Percentiles rank a stretch among this genome's conserved stretches.
Evolutionary conservation across 64 coral and sea anemone species (phyloP).

Genomic region (Trachythela sp.): DNA sequence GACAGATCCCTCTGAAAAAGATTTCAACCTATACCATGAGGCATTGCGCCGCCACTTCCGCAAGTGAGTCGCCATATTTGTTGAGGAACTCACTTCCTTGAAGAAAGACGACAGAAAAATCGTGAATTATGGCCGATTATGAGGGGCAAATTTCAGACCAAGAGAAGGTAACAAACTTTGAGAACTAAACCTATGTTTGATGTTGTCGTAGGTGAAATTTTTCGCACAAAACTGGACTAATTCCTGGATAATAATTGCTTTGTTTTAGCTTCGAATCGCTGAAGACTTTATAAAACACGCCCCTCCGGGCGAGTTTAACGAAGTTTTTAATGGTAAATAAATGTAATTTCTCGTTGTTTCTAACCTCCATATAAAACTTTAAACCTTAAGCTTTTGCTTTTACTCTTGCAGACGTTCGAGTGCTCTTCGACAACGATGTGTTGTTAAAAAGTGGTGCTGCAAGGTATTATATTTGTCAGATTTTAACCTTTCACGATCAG

Average conservation of each 20-base stretch:
- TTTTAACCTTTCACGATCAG: conserved; percentile 5
- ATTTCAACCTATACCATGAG: background rate
- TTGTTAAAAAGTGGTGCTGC: conserved; percentile 80
- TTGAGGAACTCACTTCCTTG: conserved; percentile 1
- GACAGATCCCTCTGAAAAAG: background rate
- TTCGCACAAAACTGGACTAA: conserved; percentile 31
- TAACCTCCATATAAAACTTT: background rate
- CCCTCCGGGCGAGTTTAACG: conserved; percentile 99
- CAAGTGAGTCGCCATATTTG: conserved; percentile 22
- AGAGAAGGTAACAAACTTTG: conserved; percentile 70
- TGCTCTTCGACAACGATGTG: conserved; percentile 82
- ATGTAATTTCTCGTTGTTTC: background rate
- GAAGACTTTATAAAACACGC: conserved; percentile 99
- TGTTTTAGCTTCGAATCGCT: conserved; percentile 86
- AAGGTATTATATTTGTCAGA: conserved; percentile 42
- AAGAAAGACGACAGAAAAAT: background rate
- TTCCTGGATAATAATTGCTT: conserved; percentile 32
- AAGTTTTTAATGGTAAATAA: conserved; percentile 91
- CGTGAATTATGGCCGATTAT: conserved; percentile 78
- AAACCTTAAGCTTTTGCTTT: background rate
- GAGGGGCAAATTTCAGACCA: conserved; percentile 82
- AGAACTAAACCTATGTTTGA: background rate
- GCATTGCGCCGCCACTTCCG: background rate
- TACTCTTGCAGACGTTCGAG: conserved; percentile 70
- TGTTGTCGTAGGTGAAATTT: background rate